Percentiles rank a stretch among this genome's conserved stretches.
Conservation (phyloP, 1,140 invertebrate genomes). For the Microvelia longipes region DNA sequence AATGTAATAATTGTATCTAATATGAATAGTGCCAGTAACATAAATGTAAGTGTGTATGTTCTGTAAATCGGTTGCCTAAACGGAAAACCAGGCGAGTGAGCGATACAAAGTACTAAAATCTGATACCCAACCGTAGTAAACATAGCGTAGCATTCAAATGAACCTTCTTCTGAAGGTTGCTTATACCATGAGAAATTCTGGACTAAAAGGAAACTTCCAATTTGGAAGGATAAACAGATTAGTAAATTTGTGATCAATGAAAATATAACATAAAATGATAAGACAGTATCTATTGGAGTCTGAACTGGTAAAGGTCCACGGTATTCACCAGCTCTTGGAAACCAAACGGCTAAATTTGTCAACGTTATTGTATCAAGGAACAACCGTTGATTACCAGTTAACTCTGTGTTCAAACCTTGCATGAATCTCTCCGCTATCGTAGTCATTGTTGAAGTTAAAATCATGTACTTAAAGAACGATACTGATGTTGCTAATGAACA, state of each 20-base stretch:
- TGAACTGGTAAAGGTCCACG: constrained; percentile 44
- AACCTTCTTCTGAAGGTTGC: not conserved
- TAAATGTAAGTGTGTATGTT: not conserved
- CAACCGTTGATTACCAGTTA: constrained; percentile 67
- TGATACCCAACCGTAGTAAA: not conserved
- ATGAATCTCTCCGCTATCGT: constrained; percentile 81
- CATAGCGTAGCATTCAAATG: not conserved
- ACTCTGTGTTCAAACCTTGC: constrained; percentile 64
- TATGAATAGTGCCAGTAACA: not conserved
- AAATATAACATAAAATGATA: not conserved
- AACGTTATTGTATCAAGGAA: constrained; percentile 70
- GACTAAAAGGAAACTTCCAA: not conserved
- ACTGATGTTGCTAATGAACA: constrained; percentile 90
- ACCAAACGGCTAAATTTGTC: constrained; percentile 65
- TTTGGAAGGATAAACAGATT: not conserved
- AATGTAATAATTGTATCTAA: not conserved
- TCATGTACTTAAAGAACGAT: constrained; percentile 87
- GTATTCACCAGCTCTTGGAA: constrained; percentile 62
- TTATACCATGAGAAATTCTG: not conserved
- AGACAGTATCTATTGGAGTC: constrained; percentile 34
- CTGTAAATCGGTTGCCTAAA: not conserved
- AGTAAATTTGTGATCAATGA: not conserved
- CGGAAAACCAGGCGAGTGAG: not conserved
- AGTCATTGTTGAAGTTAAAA: constrained; percentile 58
- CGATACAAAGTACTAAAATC: not conserved